Percentiles rank a stretch among this genome's conserved stretches.
phyloP scores from a whole-genome alignment of 2,113 vertebrate species.

The Calonectris borealis region DNA sequence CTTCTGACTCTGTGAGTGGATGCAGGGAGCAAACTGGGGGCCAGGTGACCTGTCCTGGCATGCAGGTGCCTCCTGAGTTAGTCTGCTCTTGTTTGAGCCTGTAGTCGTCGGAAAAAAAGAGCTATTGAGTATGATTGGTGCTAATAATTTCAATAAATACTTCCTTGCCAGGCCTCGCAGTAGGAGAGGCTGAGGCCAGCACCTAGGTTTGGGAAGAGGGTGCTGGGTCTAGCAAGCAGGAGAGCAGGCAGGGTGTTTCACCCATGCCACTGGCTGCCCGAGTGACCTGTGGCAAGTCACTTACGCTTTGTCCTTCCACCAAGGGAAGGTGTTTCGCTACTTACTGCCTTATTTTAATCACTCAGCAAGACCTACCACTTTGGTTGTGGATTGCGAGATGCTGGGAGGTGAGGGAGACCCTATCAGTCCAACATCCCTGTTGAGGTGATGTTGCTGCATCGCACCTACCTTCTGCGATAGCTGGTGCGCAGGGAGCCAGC shows the following conservation, averaged over 20 bases:
- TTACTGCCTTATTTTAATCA: background rate
- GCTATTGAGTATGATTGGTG: background rate
- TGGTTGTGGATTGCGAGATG: background rate
- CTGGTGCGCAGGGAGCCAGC: background rate
- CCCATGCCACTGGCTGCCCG: background rate
- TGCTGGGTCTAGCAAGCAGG: background rate
- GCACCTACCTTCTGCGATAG: background rate
- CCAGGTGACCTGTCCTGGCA: background rate
- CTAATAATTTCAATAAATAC: background rate
- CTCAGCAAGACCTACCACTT: background rate
- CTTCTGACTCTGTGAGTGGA: background rate
- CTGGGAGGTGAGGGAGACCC: background rate
- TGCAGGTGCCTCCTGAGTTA: background rate
- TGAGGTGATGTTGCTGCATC: background rate
- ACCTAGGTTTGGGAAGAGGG: background rate
- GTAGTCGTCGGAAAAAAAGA: background rate
- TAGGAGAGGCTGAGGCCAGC: background rate
- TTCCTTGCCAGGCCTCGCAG: background rate
- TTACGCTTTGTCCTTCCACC: accelerated
- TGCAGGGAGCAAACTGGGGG: background rate
- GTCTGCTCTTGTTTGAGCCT: background rate
- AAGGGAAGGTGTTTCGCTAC: too few relatives aligned
- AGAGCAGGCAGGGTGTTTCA: background rate
- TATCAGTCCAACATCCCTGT: too few relatives aligned
- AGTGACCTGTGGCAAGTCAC: background rate